Percentiles rank a stretch among this genome's conserved stretches.
phyloP scores from a whole-genome alignment of 2,797 vertebrate genomes.

The Falco naumanni region DNA sequence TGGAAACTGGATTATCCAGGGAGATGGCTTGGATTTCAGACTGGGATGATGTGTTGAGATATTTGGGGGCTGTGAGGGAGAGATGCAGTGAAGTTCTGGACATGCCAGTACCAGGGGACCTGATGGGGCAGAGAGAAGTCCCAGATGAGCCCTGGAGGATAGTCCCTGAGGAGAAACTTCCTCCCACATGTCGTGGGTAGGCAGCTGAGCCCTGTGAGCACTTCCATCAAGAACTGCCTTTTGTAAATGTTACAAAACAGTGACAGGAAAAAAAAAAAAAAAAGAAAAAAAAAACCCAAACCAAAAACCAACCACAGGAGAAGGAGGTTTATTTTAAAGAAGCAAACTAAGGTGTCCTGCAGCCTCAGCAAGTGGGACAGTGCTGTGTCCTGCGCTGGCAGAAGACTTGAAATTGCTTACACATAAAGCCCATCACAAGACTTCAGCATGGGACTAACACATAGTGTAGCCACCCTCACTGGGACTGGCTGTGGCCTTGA shows the following conservation, averaged over 20 bases:
- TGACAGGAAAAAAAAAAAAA: not conserved
- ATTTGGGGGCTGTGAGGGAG: not conserved
- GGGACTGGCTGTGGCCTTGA: not conserved
- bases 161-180: not conserved
- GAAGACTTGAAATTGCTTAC: conserved; percentile 11
- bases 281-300: no score
- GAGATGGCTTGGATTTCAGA: not conserved
- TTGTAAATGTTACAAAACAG: conserved; percentile 11
- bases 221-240: not conserved
- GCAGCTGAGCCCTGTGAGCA: not conserved
- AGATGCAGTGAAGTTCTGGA: not conserved
- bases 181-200: not conserved
- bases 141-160: not conserved
- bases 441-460: not conserved
- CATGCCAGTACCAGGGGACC: not conserved
- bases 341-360: not conserved
- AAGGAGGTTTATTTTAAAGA: not conserved
- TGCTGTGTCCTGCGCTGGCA: not conserved
- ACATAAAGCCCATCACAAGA: not conserved
- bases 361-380: not conserved
- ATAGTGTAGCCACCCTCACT: not conserved
- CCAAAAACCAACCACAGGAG: not conserved
- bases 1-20: not conserved
- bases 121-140: not conserved
- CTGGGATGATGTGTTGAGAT: not conserved